phyloP scores from a whole-genome alignment of 2,888 invertebrate genomes.

The Tortricodes alternella region DNA sequence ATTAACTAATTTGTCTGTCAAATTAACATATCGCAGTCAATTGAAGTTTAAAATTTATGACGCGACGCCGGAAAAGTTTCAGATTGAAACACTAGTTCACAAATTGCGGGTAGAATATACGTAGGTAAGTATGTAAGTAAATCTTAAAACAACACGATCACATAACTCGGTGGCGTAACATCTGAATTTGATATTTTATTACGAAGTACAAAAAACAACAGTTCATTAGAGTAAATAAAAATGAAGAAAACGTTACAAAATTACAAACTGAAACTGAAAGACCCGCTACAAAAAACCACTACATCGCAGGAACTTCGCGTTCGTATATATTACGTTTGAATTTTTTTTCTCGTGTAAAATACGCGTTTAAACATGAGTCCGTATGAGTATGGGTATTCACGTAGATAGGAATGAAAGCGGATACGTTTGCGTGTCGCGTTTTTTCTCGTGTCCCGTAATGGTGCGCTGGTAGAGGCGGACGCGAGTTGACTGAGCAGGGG shows the following conservation, averaged over 20 bases:
- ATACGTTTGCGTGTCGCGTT: background rate
- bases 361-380: slow-evolving; percentile 18
- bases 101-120: background rate
- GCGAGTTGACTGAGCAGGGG: slow-evolving; percentile 59
- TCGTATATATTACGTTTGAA: background rate
- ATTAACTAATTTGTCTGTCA: slow-evolving; percentile 13
- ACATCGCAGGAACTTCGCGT: slow-evolving; percentile 7
- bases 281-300: background rate
- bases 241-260: background rate
- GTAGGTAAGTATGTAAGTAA: background rate
- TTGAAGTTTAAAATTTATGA: background rate
- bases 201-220: no score
- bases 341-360: slow-evolving; percentile 21
- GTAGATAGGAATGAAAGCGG: background rate
- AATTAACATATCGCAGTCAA: background rate
- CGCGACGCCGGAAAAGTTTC: background rate
- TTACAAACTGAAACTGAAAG: slow-evolving; percentile 13
- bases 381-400: background rate
- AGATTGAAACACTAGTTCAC: background rate
- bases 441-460: slow-evolving; percentile 22
- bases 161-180: no score
- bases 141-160: no score
- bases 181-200: no score
- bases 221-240: no score
- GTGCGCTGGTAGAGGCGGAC: slow-evolving; percentile 59